Percentiles rank a stretch among this genome's conserved stretches.
Evolutionary conservation across 2,797 vertebrate species (phyloP).

Genomic region (Chloroceryle amazona): DNA sequence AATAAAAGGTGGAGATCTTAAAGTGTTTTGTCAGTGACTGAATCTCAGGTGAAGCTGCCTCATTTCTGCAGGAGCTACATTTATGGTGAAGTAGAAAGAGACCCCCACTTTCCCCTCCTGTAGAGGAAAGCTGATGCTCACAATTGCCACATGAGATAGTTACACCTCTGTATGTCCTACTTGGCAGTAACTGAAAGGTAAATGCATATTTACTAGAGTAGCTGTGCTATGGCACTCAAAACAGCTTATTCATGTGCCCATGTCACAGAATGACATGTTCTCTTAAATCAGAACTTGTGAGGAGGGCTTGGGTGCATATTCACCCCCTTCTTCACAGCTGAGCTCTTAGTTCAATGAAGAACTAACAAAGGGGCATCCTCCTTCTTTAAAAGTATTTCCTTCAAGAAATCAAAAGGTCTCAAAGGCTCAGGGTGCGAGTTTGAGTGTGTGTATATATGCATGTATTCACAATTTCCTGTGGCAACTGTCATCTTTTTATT

Average conservation of each 20-base stretch:
- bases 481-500: constrained; percentile 50
- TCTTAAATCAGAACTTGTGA: neutral
- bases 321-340: neutral
- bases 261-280: neutral
- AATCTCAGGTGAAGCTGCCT: neutral
- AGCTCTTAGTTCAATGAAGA: neutral
- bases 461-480: constrained; percentile 34
- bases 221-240: neutral
- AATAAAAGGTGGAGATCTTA: neutral
- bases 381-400: neutral
- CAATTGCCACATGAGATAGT: neutral
- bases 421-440: neutral
- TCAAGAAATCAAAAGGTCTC: neutral
- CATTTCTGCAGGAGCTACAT: neutral
- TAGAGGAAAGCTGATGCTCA: neutral
- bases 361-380: neutral
- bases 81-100: neutral
- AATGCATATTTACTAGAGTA: neutral
- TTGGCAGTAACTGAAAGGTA: neutral
- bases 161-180: neutral
- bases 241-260: neutral
- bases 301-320: neutral
- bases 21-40: neutral
- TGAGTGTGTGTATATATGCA: neutral
- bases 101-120: neutral